phyloP scores from a whole-genome alignment of 2,797 vertebrate species.

The Balearica regulorum region DNA sequence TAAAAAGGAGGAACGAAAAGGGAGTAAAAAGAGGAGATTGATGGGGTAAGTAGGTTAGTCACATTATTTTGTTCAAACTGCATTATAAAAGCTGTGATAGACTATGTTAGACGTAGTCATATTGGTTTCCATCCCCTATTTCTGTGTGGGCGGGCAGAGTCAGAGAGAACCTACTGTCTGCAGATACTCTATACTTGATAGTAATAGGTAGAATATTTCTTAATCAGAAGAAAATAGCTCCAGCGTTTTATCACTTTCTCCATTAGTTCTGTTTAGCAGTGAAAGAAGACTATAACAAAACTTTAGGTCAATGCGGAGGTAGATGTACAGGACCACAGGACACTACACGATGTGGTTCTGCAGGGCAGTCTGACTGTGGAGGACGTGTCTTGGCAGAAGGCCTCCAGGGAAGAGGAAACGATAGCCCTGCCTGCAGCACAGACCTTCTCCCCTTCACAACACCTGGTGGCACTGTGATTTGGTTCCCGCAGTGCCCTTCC shows the following conservation, averaged over 20 bases:
- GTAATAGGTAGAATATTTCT: not conserved
- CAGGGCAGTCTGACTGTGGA: not conserved
- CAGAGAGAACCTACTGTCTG: not conserved
- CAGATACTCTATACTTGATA: not conserved
- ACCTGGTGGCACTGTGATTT: not conserved
- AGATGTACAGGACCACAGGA: not conserved
- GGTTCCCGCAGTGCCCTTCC: not conserved
- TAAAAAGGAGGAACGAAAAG: not conserved
- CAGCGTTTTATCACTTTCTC: not conserved
- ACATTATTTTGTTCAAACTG: not conserved
- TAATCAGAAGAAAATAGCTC: not conserved
- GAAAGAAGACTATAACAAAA: not conserved
- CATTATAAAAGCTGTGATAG: not conserved
- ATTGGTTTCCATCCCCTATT: not conserved
- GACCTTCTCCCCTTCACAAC: not conserved
- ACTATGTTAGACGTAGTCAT: not conserved
- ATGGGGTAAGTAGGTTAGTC: not conserved
- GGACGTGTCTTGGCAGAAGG: not conserved
- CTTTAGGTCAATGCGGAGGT: not conserved
- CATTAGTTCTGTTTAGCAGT: not conserved
- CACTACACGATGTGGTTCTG: not conserved
- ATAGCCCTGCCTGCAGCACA: not conserved
- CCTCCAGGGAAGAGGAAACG: not conserved
- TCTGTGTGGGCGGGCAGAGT: not conserved
- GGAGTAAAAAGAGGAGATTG: not conserved